These are phyloP conservation scores for Mellivora capensis DNA, from an alignment of 2,113 vertebrate genomes.

Conservation along the genomic window DNA sequence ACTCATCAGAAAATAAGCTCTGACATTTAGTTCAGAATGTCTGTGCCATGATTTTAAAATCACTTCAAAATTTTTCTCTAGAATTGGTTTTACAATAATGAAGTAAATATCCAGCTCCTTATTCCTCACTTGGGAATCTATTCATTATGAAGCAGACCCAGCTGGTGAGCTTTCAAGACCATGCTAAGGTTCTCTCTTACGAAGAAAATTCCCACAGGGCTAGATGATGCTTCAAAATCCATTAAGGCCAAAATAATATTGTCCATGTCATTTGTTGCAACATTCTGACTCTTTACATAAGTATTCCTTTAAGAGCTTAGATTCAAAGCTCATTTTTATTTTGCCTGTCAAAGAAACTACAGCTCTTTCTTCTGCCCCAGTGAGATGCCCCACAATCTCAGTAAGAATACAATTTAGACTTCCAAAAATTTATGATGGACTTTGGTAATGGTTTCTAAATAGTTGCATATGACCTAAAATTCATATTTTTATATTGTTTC, in stretches of 20 bases:
- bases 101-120: not conserved
- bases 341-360: not conserved
- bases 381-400: not conserved
- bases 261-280: not conserved
- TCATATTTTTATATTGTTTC: not conserved
- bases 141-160: not conserved
- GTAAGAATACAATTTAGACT: not conserved
- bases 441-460: not conserved
- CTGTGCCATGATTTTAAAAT: not conserved
- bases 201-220: not conserved
- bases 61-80: not conserved
- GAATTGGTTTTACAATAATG: not conserved
- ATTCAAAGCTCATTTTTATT: not conserved
- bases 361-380: not conserved
- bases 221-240: not conserved
- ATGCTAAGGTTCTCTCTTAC: not conserved
- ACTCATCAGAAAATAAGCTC: not conserved
- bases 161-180: not conserved
- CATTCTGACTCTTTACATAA: not conserved
- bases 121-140: not conserved
- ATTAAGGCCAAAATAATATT: not conserved
- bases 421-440: not conserved
- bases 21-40: not conserved
- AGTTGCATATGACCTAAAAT: not conserved
- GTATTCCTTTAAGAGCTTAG: not conserved